Evolutionary conservation across 2,113 vertebrate genomes (phyloP).

Genomic region (Bubo scandiacus): DNA sequence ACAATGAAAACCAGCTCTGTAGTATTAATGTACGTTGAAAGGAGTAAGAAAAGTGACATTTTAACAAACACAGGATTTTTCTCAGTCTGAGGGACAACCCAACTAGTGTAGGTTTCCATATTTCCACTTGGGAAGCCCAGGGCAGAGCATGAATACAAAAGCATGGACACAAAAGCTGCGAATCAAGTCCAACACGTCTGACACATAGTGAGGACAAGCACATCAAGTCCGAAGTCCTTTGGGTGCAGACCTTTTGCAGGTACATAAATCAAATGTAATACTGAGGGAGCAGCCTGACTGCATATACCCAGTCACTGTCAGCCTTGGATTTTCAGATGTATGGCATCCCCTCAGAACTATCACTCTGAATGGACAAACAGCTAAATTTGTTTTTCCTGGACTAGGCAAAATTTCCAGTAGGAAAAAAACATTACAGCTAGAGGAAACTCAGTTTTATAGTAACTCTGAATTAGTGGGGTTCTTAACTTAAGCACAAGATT

Average conservation of each 20-base stretch:
- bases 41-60: neutral
- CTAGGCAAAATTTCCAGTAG: neutral
- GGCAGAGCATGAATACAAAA: neutral
- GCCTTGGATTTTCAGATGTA: neutral
- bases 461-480: neutral
- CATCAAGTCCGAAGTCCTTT: neutral
- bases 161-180: neutral
- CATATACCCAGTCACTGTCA: neutral
- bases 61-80: neutral
- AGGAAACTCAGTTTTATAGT: neutral
- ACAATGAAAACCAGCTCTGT: neutral
- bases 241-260: neutral
- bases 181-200: neutral
- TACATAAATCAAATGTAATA: fast-evolving
- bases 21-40: neutral
- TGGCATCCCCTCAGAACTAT: neutral
- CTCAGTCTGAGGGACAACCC: neutral
- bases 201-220: neutral
- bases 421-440: neutral
- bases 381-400: neutral
- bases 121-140: neutral
- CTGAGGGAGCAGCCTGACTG: neutral
- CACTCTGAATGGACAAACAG: neutral
- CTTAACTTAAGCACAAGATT: neutral
- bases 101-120: neutral